A percentile compares a stretch with the other conserved stretches of the same genome.
These are phyloP conservation scores for Lasius fuliginosus DNA, from an alignment of 2,888 invertebrate species.

Conservation along the genomic window DNA sequence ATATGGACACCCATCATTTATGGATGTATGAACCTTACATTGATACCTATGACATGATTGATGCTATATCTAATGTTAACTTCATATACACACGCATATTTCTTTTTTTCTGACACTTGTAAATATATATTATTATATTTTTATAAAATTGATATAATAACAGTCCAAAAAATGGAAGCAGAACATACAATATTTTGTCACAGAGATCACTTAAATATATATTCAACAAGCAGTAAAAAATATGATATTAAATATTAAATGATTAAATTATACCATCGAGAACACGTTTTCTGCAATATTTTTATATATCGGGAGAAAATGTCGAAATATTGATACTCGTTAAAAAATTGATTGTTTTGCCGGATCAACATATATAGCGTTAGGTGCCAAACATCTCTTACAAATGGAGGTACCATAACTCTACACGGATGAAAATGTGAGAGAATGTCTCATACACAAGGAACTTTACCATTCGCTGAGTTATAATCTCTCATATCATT, in stretches of 20 bases:
- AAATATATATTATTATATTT: conserved; percentile 19
- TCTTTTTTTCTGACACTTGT: background rate
- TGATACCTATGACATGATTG: conserved; percentile 61
- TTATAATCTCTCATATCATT: conserved; percentile 81
- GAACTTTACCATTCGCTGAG: conserved; percentile 70
- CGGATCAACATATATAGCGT: background rate
- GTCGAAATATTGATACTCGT: background rate
- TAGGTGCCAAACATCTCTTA: conserved; percentile 57
- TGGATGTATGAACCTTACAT: conserved; percentile 66
- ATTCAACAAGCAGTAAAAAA: background rate
- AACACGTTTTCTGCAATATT: background rate
- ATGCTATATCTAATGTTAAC: conserved; percentile 60
- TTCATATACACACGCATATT: background rate
- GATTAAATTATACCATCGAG: background rate
- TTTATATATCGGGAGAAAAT: no score
- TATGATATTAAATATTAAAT: conserved; percentile 14
- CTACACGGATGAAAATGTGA: conserved; percentile 59
- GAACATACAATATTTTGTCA: background rate
- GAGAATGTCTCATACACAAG: conserved; percentile 67
- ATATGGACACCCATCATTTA: conserved; percentile 69
- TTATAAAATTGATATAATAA: background rate
- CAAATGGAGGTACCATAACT: conserved; percentile 66
- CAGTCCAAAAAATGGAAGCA: background rate
- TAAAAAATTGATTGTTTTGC: conserved; percentile 24
- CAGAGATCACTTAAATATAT: background rate